These are phyloP conservation scores for Calyptomena viridis DNA, from an alignment of 2,113 vertebrate species.

Conservation along the genomic window DNA sequence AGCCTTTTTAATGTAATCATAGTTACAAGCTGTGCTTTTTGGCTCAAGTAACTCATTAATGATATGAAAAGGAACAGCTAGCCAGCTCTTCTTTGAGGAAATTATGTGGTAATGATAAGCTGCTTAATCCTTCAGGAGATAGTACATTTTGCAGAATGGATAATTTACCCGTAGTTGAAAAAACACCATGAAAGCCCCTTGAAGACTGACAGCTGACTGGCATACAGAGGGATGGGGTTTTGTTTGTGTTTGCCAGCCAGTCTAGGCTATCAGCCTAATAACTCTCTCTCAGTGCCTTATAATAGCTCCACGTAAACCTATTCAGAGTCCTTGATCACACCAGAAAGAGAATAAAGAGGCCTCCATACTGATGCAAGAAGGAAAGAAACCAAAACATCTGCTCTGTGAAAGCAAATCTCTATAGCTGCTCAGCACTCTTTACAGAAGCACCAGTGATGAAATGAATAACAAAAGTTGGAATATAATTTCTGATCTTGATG, in stretches of 20 bases:
- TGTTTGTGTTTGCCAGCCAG: conserved; percentile 26
- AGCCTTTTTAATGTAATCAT: neutral
- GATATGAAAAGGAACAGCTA: conserved; percentile 29
- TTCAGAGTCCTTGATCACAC: conserved; percentile 7
- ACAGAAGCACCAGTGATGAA: neutral
- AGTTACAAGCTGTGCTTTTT: conserved; percentile 34
- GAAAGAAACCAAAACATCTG: conserved; percentile 33
- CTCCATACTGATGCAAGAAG: neutral
- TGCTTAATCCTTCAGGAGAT: conserved; percentile 29
- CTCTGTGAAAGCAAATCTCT: conserved; percentile 29
- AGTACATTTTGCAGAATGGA: conserved; percentile 27
- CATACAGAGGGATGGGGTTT: neutral
- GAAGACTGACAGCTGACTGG: conserved; percentile 48
- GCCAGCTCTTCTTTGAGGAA: conserved; percentile 42
- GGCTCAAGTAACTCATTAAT: conserved; percentile 40
- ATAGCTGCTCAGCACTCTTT: neutral
- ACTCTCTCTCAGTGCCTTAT: conserved; percentile 12
- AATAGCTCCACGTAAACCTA: neutral
- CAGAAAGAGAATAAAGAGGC: conserved; percentile 19
- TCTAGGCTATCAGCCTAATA: conserved; percentile 43
- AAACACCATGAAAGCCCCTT: conserved; percentile 30
- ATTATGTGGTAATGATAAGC: conserved; percentile 39
- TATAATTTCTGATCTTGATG: neutral
- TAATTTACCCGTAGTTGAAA: conserved; percentile 41
- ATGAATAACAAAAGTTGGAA: neutral